phyloP scores from a whole-genome alignment of 2,888 invertebrate genomes.

The Zygaena filipendulae region DNA sequence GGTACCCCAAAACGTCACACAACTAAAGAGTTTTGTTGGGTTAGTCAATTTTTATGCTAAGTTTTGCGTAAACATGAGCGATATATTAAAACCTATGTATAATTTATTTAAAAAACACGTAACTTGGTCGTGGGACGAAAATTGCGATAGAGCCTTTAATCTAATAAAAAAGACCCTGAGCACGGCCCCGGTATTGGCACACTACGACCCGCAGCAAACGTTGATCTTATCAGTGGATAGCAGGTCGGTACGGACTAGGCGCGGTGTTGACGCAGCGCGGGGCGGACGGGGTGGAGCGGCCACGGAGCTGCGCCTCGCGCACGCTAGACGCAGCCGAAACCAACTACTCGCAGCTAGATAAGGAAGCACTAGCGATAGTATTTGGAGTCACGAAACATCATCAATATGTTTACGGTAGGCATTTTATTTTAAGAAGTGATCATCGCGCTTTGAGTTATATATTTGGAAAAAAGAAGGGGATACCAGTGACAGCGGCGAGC shows the following conservation, averaged over 20 bases:
- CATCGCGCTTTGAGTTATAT: slow-evolving; percentile 21
- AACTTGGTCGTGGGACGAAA: neutral
- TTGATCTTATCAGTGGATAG: slow-evolving; percentile 19
- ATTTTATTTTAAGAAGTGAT: slow-evolving; percentile 28
- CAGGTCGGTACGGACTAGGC: slow-evolving; percentile 18
- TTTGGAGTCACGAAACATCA: slow-evolving; percentile 12
- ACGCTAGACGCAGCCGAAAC: slow-evolving; percentile 11
- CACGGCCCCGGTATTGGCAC: slow-evolving; percentile 7
- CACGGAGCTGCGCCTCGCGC: slow-evolving; percentile 12
- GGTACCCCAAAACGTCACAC: slow-evolving; percentile 9
- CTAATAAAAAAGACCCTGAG: slow-evolving; percentile 9
- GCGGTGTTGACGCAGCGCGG: slow-evolving; percentile 16
- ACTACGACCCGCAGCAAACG: slow-evolving; percentile 11
- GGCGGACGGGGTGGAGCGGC: slow-evolving; percentile 12
- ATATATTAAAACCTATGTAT: slow-evolving; percentile 2
- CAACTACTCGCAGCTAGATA: slow-evolving; percentile 14
- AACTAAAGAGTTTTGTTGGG: slow-evolving; percentile 2
- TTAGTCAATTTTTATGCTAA: slow-evolving; percentile 3
- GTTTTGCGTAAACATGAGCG: slow-evolving; percentile 2
- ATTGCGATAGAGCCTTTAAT: slow-evolving; percentile 9
- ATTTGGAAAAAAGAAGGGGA: slow-evolving; percentile 18
- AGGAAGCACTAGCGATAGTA: slow-evolving; percentile 15
- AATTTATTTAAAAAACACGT: slow-evolving; percentile 1
- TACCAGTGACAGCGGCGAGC: slow-evolving; percentile 23
- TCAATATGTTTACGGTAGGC: slow-evolving; percentile 13